Evolutionary conservation across 2,888 invertebrate genomes (phyloP).

Genomic region (Oegoconia quadripuncta): DNA sequence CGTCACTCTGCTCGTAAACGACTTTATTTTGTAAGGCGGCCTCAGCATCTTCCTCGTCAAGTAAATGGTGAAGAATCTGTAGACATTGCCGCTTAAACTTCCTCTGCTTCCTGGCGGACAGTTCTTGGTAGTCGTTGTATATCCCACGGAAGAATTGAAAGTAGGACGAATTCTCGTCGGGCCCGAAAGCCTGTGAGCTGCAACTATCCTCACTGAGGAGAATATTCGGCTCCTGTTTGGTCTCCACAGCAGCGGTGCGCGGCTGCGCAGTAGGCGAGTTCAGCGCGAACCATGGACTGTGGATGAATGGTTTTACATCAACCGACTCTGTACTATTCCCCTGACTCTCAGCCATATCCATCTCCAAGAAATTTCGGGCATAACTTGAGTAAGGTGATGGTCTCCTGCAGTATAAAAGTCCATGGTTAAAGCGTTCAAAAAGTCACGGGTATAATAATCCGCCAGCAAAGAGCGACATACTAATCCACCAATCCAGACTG

Average conservation of each 20-base stretch:
- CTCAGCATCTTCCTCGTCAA: slow-evolving; percentile 50
- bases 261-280: slow-evolving; percentile 3
- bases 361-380: slow-evolving; percentile 36
- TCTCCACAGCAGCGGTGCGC: slow-evolving; percentile 26
- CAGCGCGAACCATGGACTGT: slow-evolving; percentile 29
- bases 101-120: slow-evolving; percentile 45
- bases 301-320: slow-evolving; percentile 29
- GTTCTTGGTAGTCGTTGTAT: slow-evolving; percentile 55
- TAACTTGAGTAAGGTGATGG: slow-evolving; percentile 39
- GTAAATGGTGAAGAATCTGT: slow-evolving; percentile 48
- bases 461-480: too few relatives aligned
- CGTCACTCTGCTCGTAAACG: slow-evolving; percentile 21
- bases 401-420: slow-evolving; percentile 42
- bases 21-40: too few relatives aligned
- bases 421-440: too few relatives aligned
- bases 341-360: slow-evolving; percentile 25
- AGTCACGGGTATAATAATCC: too few relatives aligned
- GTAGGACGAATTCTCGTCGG: slow-evolving; percentile 59
- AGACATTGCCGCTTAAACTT: slow-evolving; percentile 58
- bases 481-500: too few relatives aligned
- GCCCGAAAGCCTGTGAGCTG: slow-evolving; percentile 35
- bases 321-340: slow-evolving; percentile 10
- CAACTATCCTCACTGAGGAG: slow-evolving; percentile 22
- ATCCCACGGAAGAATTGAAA: slow-evolving; percentile 69
- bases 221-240: slow-evolving; percentile 19